phyloP scores from a whole-genome alignment of 1,140 invertebrate genomes.

The Hylaeus volcanicus region DNA sequence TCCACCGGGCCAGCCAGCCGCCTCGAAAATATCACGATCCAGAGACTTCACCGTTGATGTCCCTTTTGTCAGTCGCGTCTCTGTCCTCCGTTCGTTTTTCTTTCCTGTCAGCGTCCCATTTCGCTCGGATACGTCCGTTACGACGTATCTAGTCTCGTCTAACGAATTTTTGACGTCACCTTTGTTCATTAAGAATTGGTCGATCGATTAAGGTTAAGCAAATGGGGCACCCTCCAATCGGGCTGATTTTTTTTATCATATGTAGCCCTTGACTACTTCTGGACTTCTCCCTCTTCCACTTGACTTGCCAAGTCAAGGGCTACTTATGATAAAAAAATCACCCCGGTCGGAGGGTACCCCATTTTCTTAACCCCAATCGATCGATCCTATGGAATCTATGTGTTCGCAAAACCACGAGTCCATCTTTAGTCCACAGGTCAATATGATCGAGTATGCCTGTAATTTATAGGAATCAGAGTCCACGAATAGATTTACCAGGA shows the following conservation, averaged over 20 bases:
- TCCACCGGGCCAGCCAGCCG: constrained; percentile 4
- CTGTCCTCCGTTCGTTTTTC: not conserved
- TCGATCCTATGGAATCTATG: too few species aligned
- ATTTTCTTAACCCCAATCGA: too few species aligned
- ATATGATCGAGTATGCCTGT: too few species aligned
- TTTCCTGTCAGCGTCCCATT: not conserved
- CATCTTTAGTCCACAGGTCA: too few species aligned
- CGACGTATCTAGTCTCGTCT: not conserved
- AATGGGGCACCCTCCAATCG: not conserved
- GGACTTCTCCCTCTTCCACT: too few species aligned
- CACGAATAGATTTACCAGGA: not conserved
- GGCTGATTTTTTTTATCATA: too few species aligned
- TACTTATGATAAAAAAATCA: too few species aligned
- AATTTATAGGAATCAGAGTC: not conserved
- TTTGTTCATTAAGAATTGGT: not conserved
- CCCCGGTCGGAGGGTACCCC: too few species aligned
- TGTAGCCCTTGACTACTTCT: too few species aligned
- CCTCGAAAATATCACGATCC: constrained; percentile 26
- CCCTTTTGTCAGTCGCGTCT: not conserved
- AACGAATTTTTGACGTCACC: not conserved
- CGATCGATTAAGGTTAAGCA: not conserved
- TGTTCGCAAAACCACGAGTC: too few species aligned
- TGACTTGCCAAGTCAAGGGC: too few species aligned
- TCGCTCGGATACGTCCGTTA: not conserved
- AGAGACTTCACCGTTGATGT: not conserved